These are phyloP conservation scores for Asarcornis scutulata DNA, from an alignment of 2,113 vertebrate genomes.

Conservation along the genomic window DNA sequence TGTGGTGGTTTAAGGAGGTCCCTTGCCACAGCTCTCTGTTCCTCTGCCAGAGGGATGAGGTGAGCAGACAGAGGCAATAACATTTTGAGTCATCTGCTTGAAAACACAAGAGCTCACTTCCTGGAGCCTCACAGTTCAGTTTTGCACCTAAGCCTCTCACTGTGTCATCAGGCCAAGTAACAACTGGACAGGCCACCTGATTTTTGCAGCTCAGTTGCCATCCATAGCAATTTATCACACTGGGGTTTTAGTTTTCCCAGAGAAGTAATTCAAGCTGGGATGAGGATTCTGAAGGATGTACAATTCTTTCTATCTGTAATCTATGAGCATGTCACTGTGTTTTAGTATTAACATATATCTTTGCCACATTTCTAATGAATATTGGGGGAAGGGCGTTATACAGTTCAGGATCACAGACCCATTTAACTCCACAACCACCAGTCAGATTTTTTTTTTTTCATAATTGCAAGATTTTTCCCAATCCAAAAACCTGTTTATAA, in stretches of 20 bases:
- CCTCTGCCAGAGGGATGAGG: not conserved
- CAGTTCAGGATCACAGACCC: not conserved
- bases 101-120: not conserved
- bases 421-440: not conserved
- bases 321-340: not conserved
- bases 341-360: not conserved
- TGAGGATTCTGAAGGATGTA: not conserved
- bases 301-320: not conserved
- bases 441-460: not conserved
- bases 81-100: not conserved
- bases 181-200: not conserved
- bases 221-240: not conserved
- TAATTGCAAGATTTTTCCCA: not conserved
- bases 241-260: rapidly evolving
- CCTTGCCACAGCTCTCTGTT: not conserved
- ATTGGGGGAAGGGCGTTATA: not conserved
- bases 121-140: not conserved
- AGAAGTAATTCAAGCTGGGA: not conserved
- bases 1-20: not conserved
- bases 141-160: not conserved
- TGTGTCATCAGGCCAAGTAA: not conserved
- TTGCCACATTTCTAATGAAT: not conserved
- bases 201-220: not conserved
- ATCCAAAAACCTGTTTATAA: not conserved
- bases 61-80: not conserved